These are phyloP conservation scores for Pangasius krempfi DNA, from an alignment of 2,797 vertebrate species.

Conservation along the genomic window DNA sequence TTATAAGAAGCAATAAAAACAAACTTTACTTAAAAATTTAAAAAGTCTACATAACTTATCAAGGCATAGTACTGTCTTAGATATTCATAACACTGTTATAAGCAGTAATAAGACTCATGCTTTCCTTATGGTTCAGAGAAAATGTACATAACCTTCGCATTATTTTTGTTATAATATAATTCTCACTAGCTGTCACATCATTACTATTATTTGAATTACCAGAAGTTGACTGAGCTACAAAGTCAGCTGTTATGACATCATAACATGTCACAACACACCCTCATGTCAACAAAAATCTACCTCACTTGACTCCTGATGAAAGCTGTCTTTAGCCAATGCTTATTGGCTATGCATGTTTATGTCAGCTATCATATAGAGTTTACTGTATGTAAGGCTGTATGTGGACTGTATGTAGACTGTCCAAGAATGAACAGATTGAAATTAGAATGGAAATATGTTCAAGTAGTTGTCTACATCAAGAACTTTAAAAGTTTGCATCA, in stretches of 20 bases:
- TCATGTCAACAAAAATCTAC: neutral
- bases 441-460: neutral
- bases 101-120: neutral
- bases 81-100: neutral
- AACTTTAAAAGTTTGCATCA: neutral
- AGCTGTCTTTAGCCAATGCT: neutral
- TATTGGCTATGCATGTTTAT: neutral
- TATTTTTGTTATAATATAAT: neutral
- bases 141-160: neutral
- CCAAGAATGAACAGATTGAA: neutral
- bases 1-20: neutral
- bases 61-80: neutral
- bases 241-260: neutral
- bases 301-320: neutral
- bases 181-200: neutral
- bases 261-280: neutral
- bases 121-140: neutral
- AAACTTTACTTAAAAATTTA: neutral
- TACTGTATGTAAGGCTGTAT: neutral
- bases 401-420: neutral
- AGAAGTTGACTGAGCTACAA: neutral
- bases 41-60: neutral
- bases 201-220: neutral
- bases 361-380: neutral
- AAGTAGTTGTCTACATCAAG: neutral